These are phyloP conservation scores for Sebastes diaconus DNA, from an alignment of 2,797 vertebrate genomes.

Conservation along the genomic window DNA sequence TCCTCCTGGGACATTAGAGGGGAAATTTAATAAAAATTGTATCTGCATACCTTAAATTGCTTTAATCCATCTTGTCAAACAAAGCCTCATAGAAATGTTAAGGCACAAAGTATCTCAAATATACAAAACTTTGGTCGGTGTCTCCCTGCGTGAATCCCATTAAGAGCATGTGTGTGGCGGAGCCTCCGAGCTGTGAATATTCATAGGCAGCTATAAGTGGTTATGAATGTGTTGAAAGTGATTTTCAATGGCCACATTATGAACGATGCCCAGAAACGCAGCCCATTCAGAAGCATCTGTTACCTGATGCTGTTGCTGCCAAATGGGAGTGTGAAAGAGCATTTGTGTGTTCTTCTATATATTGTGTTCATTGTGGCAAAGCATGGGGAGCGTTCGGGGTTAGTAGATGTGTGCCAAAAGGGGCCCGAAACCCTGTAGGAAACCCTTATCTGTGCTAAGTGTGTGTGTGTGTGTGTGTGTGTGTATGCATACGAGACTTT, in stretches of 20 bases:
- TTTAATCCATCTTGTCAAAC: slow-evolving; percentile 59
- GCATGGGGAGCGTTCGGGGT: slow-evolving; percentile 55
- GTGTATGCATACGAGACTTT: slow-evolving; percentile 1
- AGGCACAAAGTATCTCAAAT: slow-evolving; percentile 28
- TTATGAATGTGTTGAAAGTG: slow-evolving; percentile 73
- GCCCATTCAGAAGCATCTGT: slow-evolving; percentile 78
- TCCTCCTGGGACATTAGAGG: slow-evolving; percentile 47
- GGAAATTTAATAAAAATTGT: slow-evolving; percentile 42
- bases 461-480: slow-evolving; percentile 5
- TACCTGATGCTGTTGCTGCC: slow-evolving; percentile 65
- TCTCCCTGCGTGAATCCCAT: slow-evolving; percentile 36
- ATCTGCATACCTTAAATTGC: slow-evolving; percentile 57
- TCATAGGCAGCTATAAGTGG: slow-evolving; percentile 64
- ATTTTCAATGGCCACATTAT: slow-evolving; percentile 74
- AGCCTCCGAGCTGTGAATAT: slow-evolving; percentile 55
- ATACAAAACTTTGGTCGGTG: neutral
- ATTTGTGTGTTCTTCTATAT: slow-evolving; percentile 65
- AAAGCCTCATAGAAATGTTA: slow-evolving; percentile 34
- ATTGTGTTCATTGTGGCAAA: slow-evolving; percentile 69
- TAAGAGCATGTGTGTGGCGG: slow-evolving; percentile 13
- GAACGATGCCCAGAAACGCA: slow-evolving; percentile 66
- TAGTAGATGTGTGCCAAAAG: slow-evolving; percentile 66
- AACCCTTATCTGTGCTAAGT: slow-evolving; percentile 42
- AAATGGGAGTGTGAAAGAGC: slow-evolving; percentile 50
- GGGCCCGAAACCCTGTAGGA: slow-evolving; percentile 48